phyloP scores from a whole-genome alignment of 2,888 invertebrate genomes.

The Pachycephus smyrnensis region DNA sequence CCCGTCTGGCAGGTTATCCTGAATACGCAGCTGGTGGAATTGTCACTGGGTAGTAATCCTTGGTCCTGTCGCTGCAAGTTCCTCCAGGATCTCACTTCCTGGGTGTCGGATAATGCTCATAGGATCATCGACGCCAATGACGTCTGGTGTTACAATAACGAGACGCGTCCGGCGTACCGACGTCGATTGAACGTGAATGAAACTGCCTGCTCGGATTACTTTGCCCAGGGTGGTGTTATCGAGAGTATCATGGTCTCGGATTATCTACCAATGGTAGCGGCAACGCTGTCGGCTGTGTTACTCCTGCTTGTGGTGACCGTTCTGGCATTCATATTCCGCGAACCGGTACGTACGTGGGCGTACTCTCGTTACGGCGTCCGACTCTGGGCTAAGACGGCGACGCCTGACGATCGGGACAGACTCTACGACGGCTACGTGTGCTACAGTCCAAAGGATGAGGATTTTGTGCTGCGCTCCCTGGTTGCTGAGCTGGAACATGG shows the following conservation, averaged over 20 bases:
- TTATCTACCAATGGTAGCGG: conserved; percentile 86
- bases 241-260: conserved; percentile 85
- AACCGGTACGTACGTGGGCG: conserved; percentile 87
- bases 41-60: conserved; percentile 85
- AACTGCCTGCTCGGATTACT: conserved; percentile 88
- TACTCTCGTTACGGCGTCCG: conserved; percentile 89
- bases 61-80: conserved; percentile 95
- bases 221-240: conserved; percentile 84
- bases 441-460: conserved; percentile 92
- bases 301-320: conserved; percentile 82
- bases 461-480: conserved; percentile 87
- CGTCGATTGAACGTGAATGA: conserved; percentile 86
- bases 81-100: conserved; percentile 84
- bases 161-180: conserved; percentile 79
- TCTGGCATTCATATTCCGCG: conserved; percentile 86
- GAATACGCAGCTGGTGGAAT: conserved; percentile 78
- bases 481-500: conserved; percentile 88
- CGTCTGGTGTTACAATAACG: conserved; percentile 85
- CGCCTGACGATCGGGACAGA: conserved; percentile 84
- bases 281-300: conserved; percentile 82
- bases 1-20: conserved; percentile 79
- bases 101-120: conserved; percentile 84
- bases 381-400: conserved; percentile 78
- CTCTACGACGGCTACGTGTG: conserved; percentile 93
- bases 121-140: conserved; percentile 83